Evolutionary conservation across 2,797 vertebrate genomes (phyloP), one percentile per base, ranked within the genome.

Genomic region (Amniataba percoides): DNA sequence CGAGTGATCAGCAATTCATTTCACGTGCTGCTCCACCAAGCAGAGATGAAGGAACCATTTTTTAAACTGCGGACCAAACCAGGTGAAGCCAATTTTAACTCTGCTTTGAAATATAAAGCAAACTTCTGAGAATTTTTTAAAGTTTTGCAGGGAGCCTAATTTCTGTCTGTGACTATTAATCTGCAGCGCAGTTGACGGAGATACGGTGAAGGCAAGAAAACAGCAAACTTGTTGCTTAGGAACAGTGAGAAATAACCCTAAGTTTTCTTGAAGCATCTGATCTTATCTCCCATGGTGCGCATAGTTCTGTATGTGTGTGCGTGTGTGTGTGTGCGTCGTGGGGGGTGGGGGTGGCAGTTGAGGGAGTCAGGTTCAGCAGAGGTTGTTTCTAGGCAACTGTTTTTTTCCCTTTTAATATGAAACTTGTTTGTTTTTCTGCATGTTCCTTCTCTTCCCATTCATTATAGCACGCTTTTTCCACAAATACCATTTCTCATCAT

Each of bases 381-480:
- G 87, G 90, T 93, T 90, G 93, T 94, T 94, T 82, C 92, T 91
- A 93, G 83, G 93, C 93, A 93, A 94, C 90, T 65, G 83, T 80
- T 92, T 79, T 85, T 83, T 77, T 74, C 55, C 40, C 21, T 83
- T 83, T 82, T 77, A 60, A 87, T 80, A 77, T 72, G 49, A 87
- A 87, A 89, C 62, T 87, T 83, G 67, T 89, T 92, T 83, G 78
- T 87, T 87, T 88, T 83, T 75, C 62, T 76, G 60, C 71, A 42
- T 86, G 86, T 81, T 79, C 76, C 12, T 6, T 81, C 61, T 55
- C 72, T 75, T 80, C 64, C 77, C 74, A 51, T 85, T 92, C 86
- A 89, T 91, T 90, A 85, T 63, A 45, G 27, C 2, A 42, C 0
- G 25, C 59, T 77, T 89, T 84, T 57, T 34, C 52, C 52, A 61